These are phyloP conservation scores for Piezodorus guildinii DNA, from an alignment of 1,140 invertebrate species.

Conservation along the genomic window DNA sequence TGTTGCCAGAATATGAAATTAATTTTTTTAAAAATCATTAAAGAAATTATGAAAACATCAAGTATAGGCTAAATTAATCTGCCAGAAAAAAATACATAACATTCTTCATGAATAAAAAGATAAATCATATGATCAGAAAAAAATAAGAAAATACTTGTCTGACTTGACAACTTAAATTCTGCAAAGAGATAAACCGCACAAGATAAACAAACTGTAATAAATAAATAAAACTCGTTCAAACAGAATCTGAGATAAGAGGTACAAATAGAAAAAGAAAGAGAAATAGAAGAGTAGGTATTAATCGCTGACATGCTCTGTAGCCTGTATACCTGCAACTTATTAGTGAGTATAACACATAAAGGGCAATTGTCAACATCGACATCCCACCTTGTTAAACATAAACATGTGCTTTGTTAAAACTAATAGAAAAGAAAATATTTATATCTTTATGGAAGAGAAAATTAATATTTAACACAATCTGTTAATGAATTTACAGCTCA, in stretches of 20 bases:
- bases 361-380: constrained; percentile 11
- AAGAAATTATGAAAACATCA: no score
- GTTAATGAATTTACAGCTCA: constrained; percentile 16
- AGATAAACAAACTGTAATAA: constrained; percentile 15
- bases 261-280: constrained; percentile 19
- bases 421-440: neutral
- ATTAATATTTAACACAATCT: neutral
- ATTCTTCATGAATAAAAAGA: no score
- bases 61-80: no score
- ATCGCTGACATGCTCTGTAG: constrained; percentile 18
- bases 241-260: constrained; percentile 19
- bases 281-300: constrained; percentile 19
- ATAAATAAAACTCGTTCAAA: constrained; percentile 19
- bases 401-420: neutral
- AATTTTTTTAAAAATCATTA: no score
- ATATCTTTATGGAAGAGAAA: neutral
- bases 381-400: constrained; percentile 17
- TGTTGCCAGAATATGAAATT: no score
- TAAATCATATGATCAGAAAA: no score
- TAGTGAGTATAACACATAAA: constrained; percentile 15
- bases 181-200: constrained; percentile 17
- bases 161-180: constrained; percentile 15
- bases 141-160: constrained; percentile 17
- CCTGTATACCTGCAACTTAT: constrained; percentile 19
- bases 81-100: no score